Base-by-base conservation (phyloP, 2,113 vertebrate species). In the Progne subis region DNA sequence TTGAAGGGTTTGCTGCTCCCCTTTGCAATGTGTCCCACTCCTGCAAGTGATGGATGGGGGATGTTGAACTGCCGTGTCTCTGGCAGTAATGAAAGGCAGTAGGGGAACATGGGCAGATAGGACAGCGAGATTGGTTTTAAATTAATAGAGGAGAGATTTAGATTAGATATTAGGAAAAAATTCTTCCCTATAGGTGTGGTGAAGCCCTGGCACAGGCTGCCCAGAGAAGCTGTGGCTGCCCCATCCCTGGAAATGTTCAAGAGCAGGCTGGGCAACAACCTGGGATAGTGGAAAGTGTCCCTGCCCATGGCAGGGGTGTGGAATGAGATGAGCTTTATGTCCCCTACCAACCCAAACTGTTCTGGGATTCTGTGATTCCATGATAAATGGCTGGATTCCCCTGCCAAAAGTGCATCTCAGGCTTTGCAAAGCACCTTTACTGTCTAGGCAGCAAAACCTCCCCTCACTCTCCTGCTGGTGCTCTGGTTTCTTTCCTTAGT, bases 261-360 rank as follows among this genome's bases (percentile, higher is more conserved):
- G 63, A 12, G 18, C 29, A 61, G 63, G 63, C 1, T 90, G 55
- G 47, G 17, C 0, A 69, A 46, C 28, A 39, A 0, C 28, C 13
- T 82, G 39, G 47, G 1, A 0, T 1, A 4, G 29, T 31, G 61
- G 13, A 29, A 82, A 3, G 19, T 67, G n/a, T 52, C 60, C 37
- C 77, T 74, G 60, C 15, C 2, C 6, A 14, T 12, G 37, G 52
- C 37, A 75, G 23, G 16, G 5, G 8, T 11, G 32, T 53, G 29
- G 47, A 60, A 76, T 31, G 41, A 55, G 11, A 26, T 23, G n/a
- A 31, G 14, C 29, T 76, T 61, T 55, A 13, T 34, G 47, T 24
- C 49, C 17, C n/a, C 24, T 55, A 18, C 55, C 46, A 60, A 31
- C 29, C 63, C 78, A 68, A 47, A 13, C 11, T 47, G 25, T 25